Evolutionary conservation across 2,113 vertebrate species (phyloP).

Genomic region (Atlantisia rogersi): DNA sequence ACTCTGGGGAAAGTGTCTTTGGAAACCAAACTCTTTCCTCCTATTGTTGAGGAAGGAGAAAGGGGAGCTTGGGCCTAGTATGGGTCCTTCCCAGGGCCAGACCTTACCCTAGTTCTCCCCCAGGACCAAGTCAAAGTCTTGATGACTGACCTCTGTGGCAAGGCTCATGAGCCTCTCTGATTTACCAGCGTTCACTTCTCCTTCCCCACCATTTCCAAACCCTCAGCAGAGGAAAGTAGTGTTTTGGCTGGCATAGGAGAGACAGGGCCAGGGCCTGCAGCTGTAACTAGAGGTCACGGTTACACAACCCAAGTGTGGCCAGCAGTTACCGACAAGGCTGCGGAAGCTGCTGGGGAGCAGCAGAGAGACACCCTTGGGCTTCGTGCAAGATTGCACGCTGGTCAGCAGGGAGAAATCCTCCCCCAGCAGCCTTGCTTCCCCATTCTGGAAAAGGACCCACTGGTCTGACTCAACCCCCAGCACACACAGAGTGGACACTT

Average conservation of each 20-base stretch:
- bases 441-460: neutral
- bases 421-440: conserved; percentile 24
- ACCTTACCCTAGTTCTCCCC: neutral
- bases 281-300: conserved; percentile 3
- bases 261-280: neutral
- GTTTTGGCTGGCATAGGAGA: neutral
- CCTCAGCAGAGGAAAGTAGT: neutral
- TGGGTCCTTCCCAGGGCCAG: neutral
- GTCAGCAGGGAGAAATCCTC: conserved; percentile 40
- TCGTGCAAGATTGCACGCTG: conserved; percentile 15
- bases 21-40: neutral
- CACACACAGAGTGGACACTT: neutral
- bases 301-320: conserved; percentile 32
- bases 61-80: neutral
- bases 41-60: rapidly evolving
- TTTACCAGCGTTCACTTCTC: neutral
- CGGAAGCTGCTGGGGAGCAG: conserved; percentile 58
- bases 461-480: neutral
- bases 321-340: conserved; percentile 53
- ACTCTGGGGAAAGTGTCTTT: neutral
- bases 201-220: neutral
- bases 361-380: conserved; percentile 1
- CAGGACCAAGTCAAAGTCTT: neutral
- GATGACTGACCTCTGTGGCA: neutral
- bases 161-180: neutral